Evolutionary conservation across 2,888 invertebrate genomes (phyloP), one percentile per base, ranked within the genome.

Genomic region (Ectobius pallidus): DNA sequence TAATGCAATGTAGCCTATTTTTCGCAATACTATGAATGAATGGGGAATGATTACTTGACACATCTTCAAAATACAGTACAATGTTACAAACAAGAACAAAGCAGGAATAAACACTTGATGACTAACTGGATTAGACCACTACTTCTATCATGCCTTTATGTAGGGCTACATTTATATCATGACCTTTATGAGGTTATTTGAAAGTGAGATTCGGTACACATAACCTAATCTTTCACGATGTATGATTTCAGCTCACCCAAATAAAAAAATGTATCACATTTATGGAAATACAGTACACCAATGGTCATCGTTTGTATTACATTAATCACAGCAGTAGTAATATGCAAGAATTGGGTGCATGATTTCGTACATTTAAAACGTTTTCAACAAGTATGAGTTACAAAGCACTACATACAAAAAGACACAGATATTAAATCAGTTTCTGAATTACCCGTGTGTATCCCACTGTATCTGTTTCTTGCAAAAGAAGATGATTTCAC

Each of bases 111-210:
- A n/a, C n/a, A n/a, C n/a, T n/a, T n/a, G n/a, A n/a, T n/a, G n/a
- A n/a, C n/a, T n/a, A n/a, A n/a, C n/a, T n/a, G n/a, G n/a, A n/a
- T n/a, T n/a, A n/a, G n/a, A n/a, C n/a, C n/a, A n/a, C n/a, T n/a
- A n/a, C n/a, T n/a, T n/a, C n/a, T n/a, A n/a, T n/a, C n/a, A n/a
- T n/a, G n/a, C n/a, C n/a, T n/a, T n/a, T n/a, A n/a, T n/a, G n/a
- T n/a, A n/a, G n/a, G n/a, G n/a, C n/a, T n/a, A n/a, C n/a, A n/a
- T n/a, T n/a, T n/a, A n/a, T n/a, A n/a, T 11, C 2, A 30, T 30
- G 32, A 58, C 30, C 58, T 58, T 58, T 30, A 27, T n/a, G 58
- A 58, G 32, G 32, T 58, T 58, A 58, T 58, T n/a, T 58, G n/a
- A 30, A 52, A 11, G 22, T 14, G 1, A 0, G 30, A 58, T 32